Evolutionary conservation across 2,797 vertebrate species (phyloP).

Genomic region (Mionectes olivaceus): DNA sequence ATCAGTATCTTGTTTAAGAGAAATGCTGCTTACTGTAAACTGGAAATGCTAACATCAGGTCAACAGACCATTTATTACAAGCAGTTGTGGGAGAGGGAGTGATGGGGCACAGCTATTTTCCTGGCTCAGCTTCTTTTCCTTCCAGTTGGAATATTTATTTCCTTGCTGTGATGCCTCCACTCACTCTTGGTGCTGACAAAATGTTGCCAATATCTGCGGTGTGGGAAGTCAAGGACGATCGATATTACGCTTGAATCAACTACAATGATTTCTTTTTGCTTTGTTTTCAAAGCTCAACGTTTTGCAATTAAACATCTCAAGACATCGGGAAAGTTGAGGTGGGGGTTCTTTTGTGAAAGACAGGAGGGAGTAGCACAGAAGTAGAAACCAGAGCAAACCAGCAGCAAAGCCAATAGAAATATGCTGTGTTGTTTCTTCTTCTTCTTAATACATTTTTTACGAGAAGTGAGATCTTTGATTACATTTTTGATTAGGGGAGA

Average conservation of each 20-base stretch:
- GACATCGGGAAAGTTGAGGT: not conserved
- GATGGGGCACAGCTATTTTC: not conserved
- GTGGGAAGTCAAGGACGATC: slow-evolving; percentile 55
- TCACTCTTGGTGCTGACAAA: slow-evolving; percentile 47
- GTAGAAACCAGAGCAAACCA: slow-evolving; percentile 46
- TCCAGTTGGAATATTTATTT: slow-evolving; percentile 62
- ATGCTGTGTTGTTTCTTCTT: slow-evolving; percentile 30
- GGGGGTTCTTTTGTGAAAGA: slow-evolving; percentile 25
- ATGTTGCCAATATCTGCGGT: slow-evolving; percentile 47
- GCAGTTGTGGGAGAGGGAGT: slow-evolving; percentile 31
- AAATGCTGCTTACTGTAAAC: slow-evolving; percentile 39
- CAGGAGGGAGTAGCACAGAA: not conserved
- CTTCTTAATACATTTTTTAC: slow-evolving; percentile 69
- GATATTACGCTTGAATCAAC: slow-evolving; percentile 61
- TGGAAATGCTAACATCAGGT: slow-evolving; percentile 32
- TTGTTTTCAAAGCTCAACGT: slow-evolving; percentile 58
- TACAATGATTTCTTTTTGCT: slow-evolving; percentile 24
- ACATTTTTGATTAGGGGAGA: slow-evolving; percentile 67
- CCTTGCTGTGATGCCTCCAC: slow-evolving; percentile 50
- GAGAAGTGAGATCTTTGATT: slow-evolving; percentile 67
- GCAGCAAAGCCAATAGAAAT: slow-evolving; percentile 5
- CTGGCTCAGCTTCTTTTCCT: slow-evolving; percentile 8
- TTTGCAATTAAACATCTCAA: slow-evolving; percentile 63
- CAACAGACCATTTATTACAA: slow-evolving; percentile 49
- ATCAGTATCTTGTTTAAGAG: slow-evolving; percentile 49